Percentiles rank a stretch among this genome's conserved stretches.
These are phyloP conservation scores for Sebastes itinus DNA, from an alignment of 2,797 vertebrate species.

Conservation along the genomic window DNA sequence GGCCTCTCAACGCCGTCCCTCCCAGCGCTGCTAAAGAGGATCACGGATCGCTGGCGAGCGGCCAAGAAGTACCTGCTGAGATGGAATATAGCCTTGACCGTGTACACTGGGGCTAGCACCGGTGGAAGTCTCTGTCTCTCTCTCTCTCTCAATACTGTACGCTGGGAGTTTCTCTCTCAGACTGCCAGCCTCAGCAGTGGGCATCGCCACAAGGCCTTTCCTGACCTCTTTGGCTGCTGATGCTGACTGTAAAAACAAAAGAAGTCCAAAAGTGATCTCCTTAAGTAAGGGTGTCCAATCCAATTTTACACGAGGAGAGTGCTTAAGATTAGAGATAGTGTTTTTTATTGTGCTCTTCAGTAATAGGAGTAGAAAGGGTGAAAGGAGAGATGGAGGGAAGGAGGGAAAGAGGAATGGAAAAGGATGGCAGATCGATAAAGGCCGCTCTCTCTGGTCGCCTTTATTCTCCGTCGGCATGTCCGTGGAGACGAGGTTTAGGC, in stretches of 20 bases:
- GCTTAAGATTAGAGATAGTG: constrained; percentile 75
- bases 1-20: constrained; percentile 50
- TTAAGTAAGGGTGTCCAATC: constrained; percentile 79
- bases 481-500: constrained; percentile 55
- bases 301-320: constrained; percentile 73
- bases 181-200: constrained; percentile 39
- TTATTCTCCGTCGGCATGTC: constrained; percentile 53
- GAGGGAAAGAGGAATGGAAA: constrained; percentile 47
- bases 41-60: constrained; percentile 56
- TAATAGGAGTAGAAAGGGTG: constrained; percentile 69
- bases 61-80: constrained; percentile 70
- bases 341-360: constrained; percentile 72
- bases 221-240: constrained; percentile 53
- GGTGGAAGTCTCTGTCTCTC: constrained; percentile 9
- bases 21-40: constrained; percentile 59
- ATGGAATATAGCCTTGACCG: constrained; percentile 55
- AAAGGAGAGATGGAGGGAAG: constrained; percentile 52
- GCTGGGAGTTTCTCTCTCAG: constrained; percentile 19
- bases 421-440: constrained; percentile 70
- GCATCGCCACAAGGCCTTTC: constrained; percentile 8
- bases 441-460: constrained; percentile 54
- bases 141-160: not conserved
- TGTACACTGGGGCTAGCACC: constrained; percentile 39
- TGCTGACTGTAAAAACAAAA: constrained; percentile 58
- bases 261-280: constrained; percentile 70